Conservation (phyloP, 1,140 invertebrate species). For the roundworm (Caenorhabditis elegans) region WBcel235 BX284605.5:2046001-2046500, state of each 20-base stretch:
- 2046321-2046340: not conserved
- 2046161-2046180: too few species aligned
- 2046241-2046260: not conserved
- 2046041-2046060: too few species aligned
- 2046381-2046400: too few species aligned
- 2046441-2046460: too few species aligned
- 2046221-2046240: not conserved
- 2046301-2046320: not conserved
- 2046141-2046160: not conserved
- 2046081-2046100: conserved; percentile 21
- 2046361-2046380: not conserved
- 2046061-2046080: conserved; percentile 7
- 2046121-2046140: not conserved
- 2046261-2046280: not conserved
- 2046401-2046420: not conserved
- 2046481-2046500: too few species aligned
- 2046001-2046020: not conserved
- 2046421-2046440: not conserved
- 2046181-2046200: not conserved
- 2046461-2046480: too few species aligned
- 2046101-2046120: not conserved
- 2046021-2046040: conserved; percentile 4
- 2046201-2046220: not conserved
- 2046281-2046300: not conserved
- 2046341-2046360: not conserved